These are phyloP conservation scores for Pediacus dermestoides DNA, from an alignment of 2,888 invertebrate genomes.

Conservation along the genomic window DNA sequence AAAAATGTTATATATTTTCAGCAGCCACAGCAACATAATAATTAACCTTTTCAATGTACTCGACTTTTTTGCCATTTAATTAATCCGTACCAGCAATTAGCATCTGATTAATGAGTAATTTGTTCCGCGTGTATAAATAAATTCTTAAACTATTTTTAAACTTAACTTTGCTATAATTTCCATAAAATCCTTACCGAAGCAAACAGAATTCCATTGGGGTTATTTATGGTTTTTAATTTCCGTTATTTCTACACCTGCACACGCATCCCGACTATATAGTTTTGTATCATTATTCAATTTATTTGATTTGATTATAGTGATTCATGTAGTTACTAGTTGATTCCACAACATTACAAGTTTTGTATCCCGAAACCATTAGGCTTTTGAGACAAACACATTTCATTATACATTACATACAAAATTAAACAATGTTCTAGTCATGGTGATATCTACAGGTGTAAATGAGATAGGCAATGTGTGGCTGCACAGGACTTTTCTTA, in stretches of 20 bases:
- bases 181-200: no score
- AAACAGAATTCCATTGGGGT: no score
- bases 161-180: not conserved
- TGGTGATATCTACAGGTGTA: conserved; percentile 10
- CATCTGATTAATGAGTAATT: not conserved
- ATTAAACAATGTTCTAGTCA: no score
- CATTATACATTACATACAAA: conserved; percentile 8
- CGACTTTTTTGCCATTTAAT: no score
- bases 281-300: conserved; percentile 26
- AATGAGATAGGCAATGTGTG: conserved; percentile 14
- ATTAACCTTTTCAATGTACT: no score
- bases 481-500: conserved; percentile 16
- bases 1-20: no score
- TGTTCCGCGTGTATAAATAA: not conserved
- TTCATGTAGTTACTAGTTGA: conserved; percentile 25
- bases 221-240: conserved; percentile 28
- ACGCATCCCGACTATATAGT: conserved; percentile 13
- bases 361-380: conserved; percentile 18
- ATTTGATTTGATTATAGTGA: conserved; percentile 28
- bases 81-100: no score
- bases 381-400: conserved; percentile 14
- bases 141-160: not conserved
- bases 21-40: no score
- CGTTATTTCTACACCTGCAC: conserved; percentile 28
- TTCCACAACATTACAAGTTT: conserved; percentile 17